These are phyloP conservation scores for Pantherophis vulpinus DNA, from an alignment of 2,797 vertebrate species.

Conservation along the genomic window DNA sequence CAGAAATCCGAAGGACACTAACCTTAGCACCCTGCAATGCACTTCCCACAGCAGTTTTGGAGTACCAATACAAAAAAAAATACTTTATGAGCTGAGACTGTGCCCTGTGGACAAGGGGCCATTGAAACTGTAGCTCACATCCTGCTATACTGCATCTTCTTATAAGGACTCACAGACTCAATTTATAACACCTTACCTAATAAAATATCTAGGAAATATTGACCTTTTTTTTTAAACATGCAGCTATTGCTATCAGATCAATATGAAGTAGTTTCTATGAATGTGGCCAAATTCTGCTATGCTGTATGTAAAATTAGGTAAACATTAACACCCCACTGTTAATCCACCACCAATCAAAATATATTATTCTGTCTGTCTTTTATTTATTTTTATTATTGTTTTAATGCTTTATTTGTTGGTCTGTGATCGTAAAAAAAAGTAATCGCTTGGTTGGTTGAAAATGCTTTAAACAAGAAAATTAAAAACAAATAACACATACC, in stretches of 20 bases:
- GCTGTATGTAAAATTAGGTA: not conserved
- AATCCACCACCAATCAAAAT: not conserved
- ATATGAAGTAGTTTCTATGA: not conserved
- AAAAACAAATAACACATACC: not conserved
- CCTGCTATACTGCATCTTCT: not conserved
- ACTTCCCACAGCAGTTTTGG: not conserved
- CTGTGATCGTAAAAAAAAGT: not conserved
- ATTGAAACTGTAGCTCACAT: not conserved
- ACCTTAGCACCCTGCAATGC: not conserved
- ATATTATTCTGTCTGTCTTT: not conserved
- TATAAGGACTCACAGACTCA: not conserved
- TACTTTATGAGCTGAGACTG: not conserved
- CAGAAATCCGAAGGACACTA: not conserved
- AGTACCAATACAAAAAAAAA: not conserved
- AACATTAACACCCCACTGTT: not conserved
- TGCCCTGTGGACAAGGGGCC: not conserved
- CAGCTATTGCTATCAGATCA: not conserved
- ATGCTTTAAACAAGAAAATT: not conserved
- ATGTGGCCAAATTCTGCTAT: not conserved
- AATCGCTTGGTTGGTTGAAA: not conserved
- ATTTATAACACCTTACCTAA: not conserved
- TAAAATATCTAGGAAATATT: not conserved
- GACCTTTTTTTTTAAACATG: not conserved
- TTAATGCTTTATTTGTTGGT: not conserved
- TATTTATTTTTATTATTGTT: not conserved